Percentiles rank a stretch among this genome's conserved stretches.
Evolutionary conservation across 1,140 invertebrate genomes (phyloP).

Genomic region (Mesaphorura yosii): DNA sequence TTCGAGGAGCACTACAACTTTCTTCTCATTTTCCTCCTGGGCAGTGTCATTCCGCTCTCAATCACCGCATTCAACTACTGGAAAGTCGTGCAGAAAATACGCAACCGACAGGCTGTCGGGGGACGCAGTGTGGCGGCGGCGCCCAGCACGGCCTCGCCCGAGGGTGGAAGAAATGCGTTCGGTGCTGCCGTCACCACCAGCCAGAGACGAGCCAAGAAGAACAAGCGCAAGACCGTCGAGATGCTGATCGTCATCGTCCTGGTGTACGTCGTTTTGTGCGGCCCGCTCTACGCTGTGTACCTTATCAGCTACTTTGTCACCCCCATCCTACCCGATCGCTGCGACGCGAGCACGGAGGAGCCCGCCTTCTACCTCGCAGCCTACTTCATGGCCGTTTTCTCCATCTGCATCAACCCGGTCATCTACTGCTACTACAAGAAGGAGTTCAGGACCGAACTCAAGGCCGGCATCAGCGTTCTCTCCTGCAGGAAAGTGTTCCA

Average conservation of each 20-base stretch:
- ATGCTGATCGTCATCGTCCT: constrained; percentile 1
- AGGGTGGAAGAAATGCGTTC: too few species aligned
- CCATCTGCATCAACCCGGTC: constrained; percentile 3
- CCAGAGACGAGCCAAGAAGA: neutral
- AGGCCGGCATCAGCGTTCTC: too few species aligned
- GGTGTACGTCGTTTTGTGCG: neutral
- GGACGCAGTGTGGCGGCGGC: too few species aligned
- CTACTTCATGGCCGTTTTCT: constrained; percentile 4
- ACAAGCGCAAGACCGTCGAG: neutral
- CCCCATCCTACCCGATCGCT: neutral
- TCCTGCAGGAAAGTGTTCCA: too few species aligned
- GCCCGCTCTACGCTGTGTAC: neutral
- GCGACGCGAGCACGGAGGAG: neutral
- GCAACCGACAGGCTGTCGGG: neutral
- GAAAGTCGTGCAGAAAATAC: constrained; percentile 2
- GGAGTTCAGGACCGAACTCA: neutral
- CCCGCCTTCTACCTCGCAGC: neutral
- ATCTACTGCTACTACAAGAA: constrained; percentile 8
- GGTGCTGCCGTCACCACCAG: too few species aligned
- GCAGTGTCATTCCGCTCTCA: neutral
- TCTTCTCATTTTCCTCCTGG: neutral
- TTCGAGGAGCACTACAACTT: constrained; percentile 1
- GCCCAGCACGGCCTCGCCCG: too few species aligned
- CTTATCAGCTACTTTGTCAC: constrained; percentile 1
- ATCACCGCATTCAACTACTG: neutral